Evolutionary conservation across 2,888 invertebrate genomes (phyloP).

Genomic region (Amphiduros pacificus): DNA sequence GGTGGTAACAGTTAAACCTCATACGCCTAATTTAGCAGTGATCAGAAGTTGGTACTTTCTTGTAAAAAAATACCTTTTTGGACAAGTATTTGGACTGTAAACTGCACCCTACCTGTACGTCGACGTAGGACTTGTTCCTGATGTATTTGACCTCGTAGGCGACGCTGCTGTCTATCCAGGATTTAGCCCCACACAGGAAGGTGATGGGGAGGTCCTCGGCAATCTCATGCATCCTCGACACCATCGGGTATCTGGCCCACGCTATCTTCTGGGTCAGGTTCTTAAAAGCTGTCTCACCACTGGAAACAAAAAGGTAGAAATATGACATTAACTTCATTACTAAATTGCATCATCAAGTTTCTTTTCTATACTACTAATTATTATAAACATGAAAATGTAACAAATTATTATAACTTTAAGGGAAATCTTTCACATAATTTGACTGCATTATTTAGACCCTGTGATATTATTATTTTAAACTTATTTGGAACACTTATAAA

Average conservation of each 20-base stretch:
- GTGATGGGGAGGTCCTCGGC: conserved; percentile 78
- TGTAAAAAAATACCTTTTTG: neutral
- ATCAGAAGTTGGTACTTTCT: neutral
- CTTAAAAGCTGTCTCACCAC: conserved; percentile 90
- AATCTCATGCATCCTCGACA: conserved; percentile 74
- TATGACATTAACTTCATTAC: no score
- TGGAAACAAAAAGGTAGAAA: no score
- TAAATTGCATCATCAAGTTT: no score
- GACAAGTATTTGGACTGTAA: neutral
- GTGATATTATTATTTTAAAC: no score
- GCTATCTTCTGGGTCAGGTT: conserved; percentile 85
- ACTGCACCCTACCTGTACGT: conserved; percentile 72
- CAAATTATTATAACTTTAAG: no score
- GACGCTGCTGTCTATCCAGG: conserved; percentile 89
- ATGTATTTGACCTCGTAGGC: conserved; percentile 76
- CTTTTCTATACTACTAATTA: no score
- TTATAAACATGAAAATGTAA: no score
- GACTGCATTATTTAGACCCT: no score
- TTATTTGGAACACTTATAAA: no score
- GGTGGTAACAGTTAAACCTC: neutral
- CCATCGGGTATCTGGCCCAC: conserved; percentile 96
- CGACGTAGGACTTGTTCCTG: conserved; percentile 71
- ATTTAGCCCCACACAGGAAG: conserved; percentile 86
- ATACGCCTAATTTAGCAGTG: neutral
- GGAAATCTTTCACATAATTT: no score